Evolutionary conservation across 2,888 invertebrate species (phyloP).

Genomic region (Heteropelma amictum): DNA sequence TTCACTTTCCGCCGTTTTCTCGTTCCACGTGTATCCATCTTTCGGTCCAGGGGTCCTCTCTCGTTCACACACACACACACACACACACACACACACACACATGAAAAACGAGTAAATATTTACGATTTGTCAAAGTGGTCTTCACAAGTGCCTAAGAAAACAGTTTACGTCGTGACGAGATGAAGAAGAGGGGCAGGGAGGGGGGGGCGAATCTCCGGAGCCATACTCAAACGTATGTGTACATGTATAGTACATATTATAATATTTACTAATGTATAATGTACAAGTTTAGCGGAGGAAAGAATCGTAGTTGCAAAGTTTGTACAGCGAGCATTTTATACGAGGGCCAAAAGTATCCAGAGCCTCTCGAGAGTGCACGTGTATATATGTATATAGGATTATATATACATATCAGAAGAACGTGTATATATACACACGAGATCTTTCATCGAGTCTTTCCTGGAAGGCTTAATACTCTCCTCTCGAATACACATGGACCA

Average conservation of each 20-base stretch:
- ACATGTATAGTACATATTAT: too few relatives aligned
- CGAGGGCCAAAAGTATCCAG: conserved; percentile 49
- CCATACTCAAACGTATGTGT: conserved; percentile 12
- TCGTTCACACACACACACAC: neutral
- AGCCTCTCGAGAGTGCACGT: conserved; percentile 25
- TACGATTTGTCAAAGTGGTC: conserved; percentile 74
- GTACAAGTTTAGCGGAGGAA: neutral
- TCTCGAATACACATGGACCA: neutral
- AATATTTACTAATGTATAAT: conserved; percentile 11
- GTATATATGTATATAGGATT: conserved; percentile 31
- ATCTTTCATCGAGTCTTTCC: too few relatives aligned
- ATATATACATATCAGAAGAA: neutral
- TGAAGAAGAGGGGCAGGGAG: neutral
- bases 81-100: neutral
- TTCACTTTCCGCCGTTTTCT: conserved; percentile 10
- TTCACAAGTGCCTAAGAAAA: conserved; percentile 74
- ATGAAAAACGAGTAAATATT: conserved; percentile 72
- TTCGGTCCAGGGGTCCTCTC: conserved; percentile 38
- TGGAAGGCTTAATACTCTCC: conserved; percentile 12
- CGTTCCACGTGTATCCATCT: conserved; percentile 20
- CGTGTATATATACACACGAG: too few relatives aligned
- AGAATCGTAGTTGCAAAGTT: conserved; percentile 27
- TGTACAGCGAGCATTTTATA: conserved; percentile 35
- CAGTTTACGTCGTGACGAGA: conserved; percentile 67
- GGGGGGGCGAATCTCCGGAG: conserved; percentile 23